A percentile compares a stretch with the other conserved stretches of the same genome.
Conservation (phyloP, 2,113 vertebrate genomes). For the Axis porcinus region DNA sequence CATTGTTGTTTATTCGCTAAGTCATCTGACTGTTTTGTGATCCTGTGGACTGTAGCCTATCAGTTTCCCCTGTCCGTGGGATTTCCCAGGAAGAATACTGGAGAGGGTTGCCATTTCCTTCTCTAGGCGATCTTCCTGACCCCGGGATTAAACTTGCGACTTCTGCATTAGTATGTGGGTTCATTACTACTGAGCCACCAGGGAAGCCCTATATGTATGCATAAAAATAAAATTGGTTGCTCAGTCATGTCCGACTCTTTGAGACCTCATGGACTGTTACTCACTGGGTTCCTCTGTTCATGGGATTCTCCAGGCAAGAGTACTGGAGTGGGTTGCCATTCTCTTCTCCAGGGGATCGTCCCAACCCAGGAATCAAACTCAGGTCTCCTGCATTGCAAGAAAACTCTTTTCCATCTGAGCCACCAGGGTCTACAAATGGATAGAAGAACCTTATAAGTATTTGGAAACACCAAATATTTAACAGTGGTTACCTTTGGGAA, state of each 20-base stretch:
- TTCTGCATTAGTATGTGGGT: background rate
- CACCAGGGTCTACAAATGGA: background rate
- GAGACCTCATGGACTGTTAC: background rate
- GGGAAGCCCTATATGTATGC: background rate
- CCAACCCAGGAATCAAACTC: background rate
- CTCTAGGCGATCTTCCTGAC: background rate
- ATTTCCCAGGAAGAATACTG: background rate
- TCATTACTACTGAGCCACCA: background rate
- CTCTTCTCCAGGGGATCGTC: background rate
- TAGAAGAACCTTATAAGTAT: background rate
- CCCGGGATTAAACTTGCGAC: background rate
- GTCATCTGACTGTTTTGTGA: background rate
- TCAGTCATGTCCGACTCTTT: fast-evolving
- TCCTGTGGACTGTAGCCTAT: background rate
- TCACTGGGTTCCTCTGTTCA: background rate
- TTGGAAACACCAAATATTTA: background rate
- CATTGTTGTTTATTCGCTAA: background rate
- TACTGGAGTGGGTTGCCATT: background rate
- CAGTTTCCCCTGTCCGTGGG: background rate
- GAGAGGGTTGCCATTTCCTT: background rate
- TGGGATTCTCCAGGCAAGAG: background rate
- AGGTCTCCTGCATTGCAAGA: fast-evolving
- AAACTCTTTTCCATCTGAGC: background rate
- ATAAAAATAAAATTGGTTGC: background rate
- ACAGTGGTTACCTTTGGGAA: background rate